Evolutionary conservation across 2,797 vertebrate species (phyloP).

Genomic region (Anomalospiza imberbis): DNA sequence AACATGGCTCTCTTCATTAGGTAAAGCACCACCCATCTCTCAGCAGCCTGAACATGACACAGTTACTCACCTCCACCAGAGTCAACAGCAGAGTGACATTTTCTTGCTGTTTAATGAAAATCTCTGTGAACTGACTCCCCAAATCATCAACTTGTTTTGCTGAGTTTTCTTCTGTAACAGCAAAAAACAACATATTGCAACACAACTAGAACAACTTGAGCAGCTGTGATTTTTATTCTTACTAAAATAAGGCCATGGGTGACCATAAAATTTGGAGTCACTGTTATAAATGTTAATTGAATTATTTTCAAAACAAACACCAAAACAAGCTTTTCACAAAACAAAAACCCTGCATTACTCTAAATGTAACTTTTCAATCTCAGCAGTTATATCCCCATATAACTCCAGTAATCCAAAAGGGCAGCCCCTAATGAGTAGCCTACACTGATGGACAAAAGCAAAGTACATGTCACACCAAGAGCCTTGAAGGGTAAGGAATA

Average conservation of each 20-base stretch:
- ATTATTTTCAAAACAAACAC: neutral
- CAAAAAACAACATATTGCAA: conserved; percentile 23
- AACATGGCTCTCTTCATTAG: neutral
- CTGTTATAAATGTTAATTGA: neutral
- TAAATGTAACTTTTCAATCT: neutral
- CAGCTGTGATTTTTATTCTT: neutral
- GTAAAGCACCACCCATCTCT: neutral
- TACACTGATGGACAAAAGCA: neutral
- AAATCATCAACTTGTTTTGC: conserved; percentile 90
- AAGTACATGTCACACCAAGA: neutral
- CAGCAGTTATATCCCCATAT: neutral
- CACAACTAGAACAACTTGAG: neutral
- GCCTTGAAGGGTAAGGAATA: neutral
- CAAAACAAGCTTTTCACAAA: neutral
- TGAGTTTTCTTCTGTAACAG: conserved; percentile 86
- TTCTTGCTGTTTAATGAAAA: conserved; percentile 90
- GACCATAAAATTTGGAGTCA: neutral
- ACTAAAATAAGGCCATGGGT: neutral
- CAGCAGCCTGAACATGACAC: neutral
- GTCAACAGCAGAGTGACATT: conserved; percentile 90
- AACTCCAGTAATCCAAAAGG: neutral
- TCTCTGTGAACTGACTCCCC: conserved; percentile 91
- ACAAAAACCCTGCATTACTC: neutral
- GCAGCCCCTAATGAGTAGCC: neutral
- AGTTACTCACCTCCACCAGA: conserved; percentile 86